Base-by-base conservation (phyloP, 2,888 invertebrate species). In the Standfussiana lucernea region DNA sequence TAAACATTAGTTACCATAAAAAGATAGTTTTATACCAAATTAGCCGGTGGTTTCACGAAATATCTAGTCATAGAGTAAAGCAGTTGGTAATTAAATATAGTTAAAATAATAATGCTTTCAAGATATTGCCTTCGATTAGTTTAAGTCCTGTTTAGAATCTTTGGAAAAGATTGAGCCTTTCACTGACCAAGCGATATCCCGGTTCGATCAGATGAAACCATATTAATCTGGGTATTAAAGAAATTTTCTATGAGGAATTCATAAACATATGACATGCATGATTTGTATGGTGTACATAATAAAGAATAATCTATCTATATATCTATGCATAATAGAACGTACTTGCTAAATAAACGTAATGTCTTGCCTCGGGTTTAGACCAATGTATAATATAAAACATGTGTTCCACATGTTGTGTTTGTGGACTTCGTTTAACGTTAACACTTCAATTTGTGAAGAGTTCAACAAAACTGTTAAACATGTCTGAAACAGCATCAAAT, bases 81-180 rank as follows among this genome's bases (percentile, higher is more conserved):
- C 75, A 65, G 75, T 77, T 88, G 72, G 21, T 67, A 50, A 80
- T 67, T 70, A 72, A 68, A 75, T 78, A 82, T 80, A 75, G 40
- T 72, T 82, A 85, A 79, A 77, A 65, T 75, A 77, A 79, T 76
- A 35, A 86, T 72, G 91, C 94, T 93, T 93, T 93, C 85, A 89
- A 86, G 84, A 90, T 90, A 92, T 90, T 92, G 93, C 94, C 93
- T 93, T 94, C 85, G 77, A 90, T 74, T 89, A 87, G 75, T 74
- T 72, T 88, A 90, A 88, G 84, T 40, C 66, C 70, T 50, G 65
- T 66, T 69, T 74, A 77, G 64, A 67, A 53, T 56, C 65, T 86
- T 21, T 72, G 61, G 50, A 73, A 65, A 72, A 83, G 68, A 77
- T 74, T 83, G 68, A 70, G 69, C n/a, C 45, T 56, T 47, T 37